phyloP scores from a whole-genome alignment of 2,888 invertebrate genomes.

The Pasiphila rectangulata region DNA sequence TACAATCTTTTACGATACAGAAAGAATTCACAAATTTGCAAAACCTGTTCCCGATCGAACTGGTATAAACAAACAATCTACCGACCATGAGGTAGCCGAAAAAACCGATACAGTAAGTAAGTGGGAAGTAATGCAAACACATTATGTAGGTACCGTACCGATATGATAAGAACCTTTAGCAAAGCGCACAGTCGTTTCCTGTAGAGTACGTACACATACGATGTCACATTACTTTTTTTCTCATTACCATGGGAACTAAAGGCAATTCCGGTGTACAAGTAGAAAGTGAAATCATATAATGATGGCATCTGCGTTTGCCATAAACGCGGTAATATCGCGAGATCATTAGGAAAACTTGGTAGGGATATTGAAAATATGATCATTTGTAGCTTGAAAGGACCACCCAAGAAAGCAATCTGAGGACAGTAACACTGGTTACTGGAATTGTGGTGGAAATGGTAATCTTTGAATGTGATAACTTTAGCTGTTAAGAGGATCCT shows the following conservation, averaged over 20 bases:
- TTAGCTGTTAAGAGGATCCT: too few species aligned
- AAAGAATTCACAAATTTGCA: slow-evolving; percentile 1
- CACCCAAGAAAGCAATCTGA: not conserved
- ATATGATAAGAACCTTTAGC: slow-evolving; percentile 9
- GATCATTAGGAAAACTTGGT: slow-evolving; percentile 22
- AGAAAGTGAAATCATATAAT: slow-evolving; percentile 53
- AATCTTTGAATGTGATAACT: too few species aligned
- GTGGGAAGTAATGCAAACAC: slow-evolving; percentile 11
- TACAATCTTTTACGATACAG: not conserved
- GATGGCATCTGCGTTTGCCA: slow-evolving; percentile 33
- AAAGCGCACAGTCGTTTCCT: slow-evolving; percentile 23
- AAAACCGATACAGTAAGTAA: slow-evolving; percentile 11
- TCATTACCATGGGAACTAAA: slow-evolving; percentile 46
- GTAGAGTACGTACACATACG: slow-evolving; percentile 13
- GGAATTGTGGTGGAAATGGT: not conserved
- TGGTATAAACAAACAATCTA: not conserved
- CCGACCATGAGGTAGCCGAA: slow-evolving; percentile 16
- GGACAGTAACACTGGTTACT: too few species aligned
- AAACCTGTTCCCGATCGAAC: slow-evolving; percentile 7
- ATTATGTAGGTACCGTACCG: too few species aligned
- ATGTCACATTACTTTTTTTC: slow-evolving; percentile 29
- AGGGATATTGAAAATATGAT: slow-evolving; percentile 5
- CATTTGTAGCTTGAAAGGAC: slow-evolving; percentile 11
- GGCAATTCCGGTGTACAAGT: slow-evolving; percentile 38
- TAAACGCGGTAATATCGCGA: slow-evolving; percentile 27